Percentiles rank a stretch among this genome's conserved stretches.
Evolutionary conservation across 2,888 invertebrate species (phyloP).

Genomic region (Nyleta sp.): DNA sequence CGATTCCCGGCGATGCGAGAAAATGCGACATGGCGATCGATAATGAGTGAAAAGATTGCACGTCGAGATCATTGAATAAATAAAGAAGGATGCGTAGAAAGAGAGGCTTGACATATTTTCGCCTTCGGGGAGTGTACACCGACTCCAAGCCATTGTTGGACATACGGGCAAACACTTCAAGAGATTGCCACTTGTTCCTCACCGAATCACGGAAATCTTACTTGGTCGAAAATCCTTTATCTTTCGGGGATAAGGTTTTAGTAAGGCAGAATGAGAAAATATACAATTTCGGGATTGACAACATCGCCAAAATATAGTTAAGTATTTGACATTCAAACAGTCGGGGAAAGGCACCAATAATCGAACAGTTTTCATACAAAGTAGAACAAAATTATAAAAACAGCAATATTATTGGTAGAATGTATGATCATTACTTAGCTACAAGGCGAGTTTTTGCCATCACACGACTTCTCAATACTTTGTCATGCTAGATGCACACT

Average conservation of each 20-base stretch:
- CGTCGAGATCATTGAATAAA: slow-evolving; percentile 54
- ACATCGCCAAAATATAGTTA: neutral
- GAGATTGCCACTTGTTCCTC: slow-evolving; percentile 60
- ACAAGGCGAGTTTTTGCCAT: too few relatives aligned
- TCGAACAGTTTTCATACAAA: too few relatives aligned
- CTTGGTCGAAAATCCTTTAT: slow-evolving; percentile 46
- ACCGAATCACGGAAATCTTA: slow-evolving; percentile 37
- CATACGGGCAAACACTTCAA: slow-evolving; percentile 67
- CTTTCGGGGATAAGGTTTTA: slow-evolving; percentile 7
- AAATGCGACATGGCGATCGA: slow-evolving; percentile 51
- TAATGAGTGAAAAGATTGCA: slow-evolving; percentile 60
- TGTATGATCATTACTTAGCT: too few relatives aligned
- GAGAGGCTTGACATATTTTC: slow-evolving; percentile 60
- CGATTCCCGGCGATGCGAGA: slow-evolving; percentile 68
- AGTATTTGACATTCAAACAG: neutral
- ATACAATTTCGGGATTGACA: slow-evolving; percentile 1
- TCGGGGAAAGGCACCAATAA: too few relatives aligned
- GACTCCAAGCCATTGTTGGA: slow-evolving; percentile 52
- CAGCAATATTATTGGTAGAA: too few relatives aligned
- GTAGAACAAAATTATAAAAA: too few relatives aligned
- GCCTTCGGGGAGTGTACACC: slow-evolving; percentile 49
- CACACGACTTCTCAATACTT: too few relatives aligned
- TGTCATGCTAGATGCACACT: too few relatives aligned
- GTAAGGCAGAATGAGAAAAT: neutral
- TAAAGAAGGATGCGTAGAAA: slow-evolving; percentile 54